Evolutionary conservation across 2,113 vertebrate genomes (phyloP).

Genomic region (Otolemur garnettii): DNA sequence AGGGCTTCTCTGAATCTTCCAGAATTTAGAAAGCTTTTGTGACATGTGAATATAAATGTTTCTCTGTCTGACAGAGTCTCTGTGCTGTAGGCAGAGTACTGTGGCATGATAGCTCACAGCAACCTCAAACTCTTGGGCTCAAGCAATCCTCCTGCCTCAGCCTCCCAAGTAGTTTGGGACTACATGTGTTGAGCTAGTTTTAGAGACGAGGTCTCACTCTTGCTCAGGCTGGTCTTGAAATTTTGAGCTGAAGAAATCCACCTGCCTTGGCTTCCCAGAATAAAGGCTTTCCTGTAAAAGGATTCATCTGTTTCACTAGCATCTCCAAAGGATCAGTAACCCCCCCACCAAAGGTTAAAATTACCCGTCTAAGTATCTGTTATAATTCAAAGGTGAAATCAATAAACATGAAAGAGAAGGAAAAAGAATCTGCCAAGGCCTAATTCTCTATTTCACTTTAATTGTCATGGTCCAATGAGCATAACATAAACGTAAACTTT

Average conservation of each 20-base stretch:
- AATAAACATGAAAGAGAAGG: neutral
- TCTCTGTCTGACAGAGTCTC: neutral
- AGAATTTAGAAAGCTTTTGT: neutral
- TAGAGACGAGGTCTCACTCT: no score
- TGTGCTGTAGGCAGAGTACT: no score
- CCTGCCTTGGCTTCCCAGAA: neutral
- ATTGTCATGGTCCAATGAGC: neutral
- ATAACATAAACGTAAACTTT: neutral
- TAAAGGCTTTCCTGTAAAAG: neutral
- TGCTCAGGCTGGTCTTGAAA: no score
- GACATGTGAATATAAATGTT: neutral
- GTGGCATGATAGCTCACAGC: no score
- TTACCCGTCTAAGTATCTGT: neutral
- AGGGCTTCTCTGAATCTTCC: neutral
- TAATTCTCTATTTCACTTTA: constrained; percentile 14
- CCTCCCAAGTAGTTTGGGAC: no score
- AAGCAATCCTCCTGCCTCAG: no score
- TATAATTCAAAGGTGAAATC: neutral
- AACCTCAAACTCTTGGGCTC: no score
- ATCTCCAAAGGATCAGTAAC: neutral
- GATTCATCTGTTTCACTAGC: neutral
- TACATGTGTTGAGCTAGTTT: no score
- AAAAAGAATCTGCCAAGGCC: neutral
- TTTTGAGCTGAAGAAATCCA: no score
- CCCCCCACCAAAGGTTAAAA: neutral